Evolutionary conservation across 2,797 vertebrate genomes (phyloP), one percentile per base, ranked within the genome.

Genomic region (Phyllotis vaccarum): DNA sequence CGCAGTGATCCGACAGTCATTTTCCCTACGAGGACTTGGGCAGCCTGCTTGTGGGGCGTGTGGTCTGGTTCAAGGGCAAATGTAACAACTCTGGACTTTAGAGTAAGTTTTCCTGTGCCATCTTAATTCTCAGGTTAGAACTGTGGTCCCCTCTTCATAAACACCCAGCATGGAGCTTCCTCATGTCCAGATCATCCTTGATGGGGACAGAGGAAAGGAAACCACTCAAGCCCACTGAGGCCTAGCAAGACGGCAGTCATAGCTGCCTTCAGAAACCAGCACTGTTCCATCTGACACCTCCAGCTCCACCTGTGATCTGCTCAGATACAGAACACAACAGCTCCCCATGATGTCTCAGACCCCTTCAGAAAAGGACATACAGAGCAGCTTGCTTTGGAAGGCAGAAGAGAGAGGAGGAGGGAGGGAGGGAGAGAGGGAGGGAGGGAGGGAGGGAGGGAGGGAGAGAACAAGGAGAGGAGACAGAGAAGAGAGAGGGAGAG

Each of bases 281-380:
- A 19, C 24, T 56, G 37, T 64, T 24, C 43, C 31, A 24, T n/a
- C 12, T 16, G 31, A 34, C 49, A 31, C 2, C 62, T 56, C 17
- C 52, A 46, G 43, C 11, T 68, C 62, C 12, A 31, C 9, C 24
- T 12, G 14, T 43, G 12, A 13, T 31, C 14, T 34, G n/a, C n/a
- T 88, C 8, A 10, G 60, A 16, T n/a, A 34, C 0, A 17, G 31
- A 22, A 19, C 1, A 6, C 14, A 0, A 3, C 43, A 56, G 34
- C 43, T 74, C 13, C 12, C 12, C 29, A 29, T 31, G 21, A 81
- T 83, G 58, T 89, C 60, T 93, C 79, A 31, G 10, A 7, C 3
- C 3, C 3, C 54, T 78, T 92, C 46, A 46, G 40, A 40, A 7
- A 17, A 62, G 64, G 37, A 64, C 14, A 34, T 2, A n/a, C n/a